Percentiles rank a stretch among this genome's conserved stretches.
Evolutionary conservation across 2,113 vertebrate species (phyloP).

Genomic region (Vombatus ursinus): DNA sequence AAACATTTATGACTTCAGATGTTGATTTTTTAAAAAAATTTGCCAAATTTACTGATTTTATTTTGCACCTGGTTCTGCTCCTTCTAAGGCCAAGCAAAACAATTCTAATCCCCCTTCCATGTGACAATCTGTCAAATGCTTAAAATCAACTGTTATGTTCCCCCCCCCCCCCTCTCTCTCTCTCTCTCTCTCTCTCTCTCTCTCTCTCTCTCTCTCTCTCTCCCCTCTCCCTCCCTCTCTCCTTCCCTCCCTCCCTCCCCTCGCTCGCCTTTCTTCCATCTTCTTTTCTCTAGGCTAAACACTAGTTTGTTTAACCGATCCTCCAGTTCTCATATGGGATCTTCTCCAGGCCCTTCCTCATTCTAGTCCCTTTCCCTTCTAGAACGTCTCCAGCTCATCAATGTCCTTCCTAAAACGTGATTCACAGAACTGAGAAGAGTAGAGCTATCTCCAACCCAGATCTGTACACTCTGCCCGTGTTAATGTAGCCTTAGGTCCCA

Average conservation of each 20-base stretch:
- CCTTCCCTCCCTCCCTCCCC: background rate
- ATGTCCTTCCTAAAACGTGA: background rate
- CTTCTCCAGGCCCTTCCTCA: background rate
- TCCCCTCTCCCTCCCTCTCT: background rate
- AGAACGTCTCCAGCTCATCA: background rate
- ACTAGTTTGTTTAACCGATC: background rate
- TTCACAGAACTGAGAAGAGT: background rate
- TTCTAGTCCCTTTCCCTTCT: background rate
- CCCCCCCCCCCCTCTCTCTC: no score
- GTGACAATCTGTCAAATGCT: background rate
- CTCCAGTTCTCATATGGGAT: background rate
- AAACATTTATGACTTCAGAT: background rate
- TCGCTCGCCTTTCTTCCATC: background rate
- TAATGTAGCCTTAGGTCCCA: background rate
- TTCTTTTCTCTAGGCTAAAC: background rate
- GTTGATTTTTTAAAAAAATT: background rate
- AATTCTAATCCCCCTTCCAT: background rate
- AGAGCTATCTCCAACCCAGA: background rate
- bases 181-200: background rate
- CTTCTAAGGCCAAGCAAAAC: background rate
- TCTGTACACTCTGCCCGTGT: background rate
- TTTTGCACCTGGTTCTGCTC: background rate
- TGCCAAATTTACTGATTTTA: background rate
- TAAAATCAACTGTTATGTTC: background rate
- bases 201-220: background rate